Evolutionary conservation across 1,140 invertebrate species (phyloP), one percentile per base, ranked within the genome.

Genomic region (Adoxophyes honmai): DNA sequence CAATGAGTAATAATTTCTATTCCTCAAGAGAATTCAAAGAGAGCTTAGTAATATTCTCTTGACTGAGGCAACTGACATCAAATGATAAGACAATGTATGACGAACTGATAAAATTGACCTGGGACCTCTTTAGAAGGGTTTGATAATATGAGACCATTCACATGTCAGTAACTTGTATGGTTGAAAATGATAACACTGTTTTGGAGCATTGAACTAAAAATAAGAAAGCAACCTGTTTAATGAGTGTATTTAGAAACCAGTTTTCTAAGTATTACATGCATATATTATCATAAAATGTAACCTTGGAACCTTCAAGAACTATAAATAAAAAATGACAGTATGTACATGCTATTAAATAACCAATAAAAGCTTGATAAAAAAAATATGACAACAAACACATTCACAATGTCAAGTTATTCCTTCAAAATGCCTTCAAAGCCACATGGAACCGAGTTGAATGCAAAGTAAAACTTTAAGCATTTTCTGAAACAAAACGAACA

Each of bases 21-120:
- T 28, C 21, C 21, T 28, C 21, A 28, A 28, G 21, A 3, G 6
- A 3, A 28, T 28, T 2, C 6, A 28, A 28, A 28, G 2, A 28
- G 8, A 48, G 42, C 42, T 28, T 21, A 48, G 21, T 34, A 10
- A 33, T 14, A 34, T 13, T 42, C 54, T 42, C 38, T 15, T 9
- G 34, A 16, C 33, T 36, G 8, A 51, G 42, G 42, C 55, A 48
- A 35, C 44, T 44, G 39, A 34, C 55, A 34, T 57, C 28, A 48
- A 36, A n/a, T 34, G 55, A 57, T 51, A 48, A 57, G 34, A 34
- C 34, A 48, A 48, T 21, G n/a, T 54, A 10, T 55, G 52, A 37
- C 52, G 33, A 37, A 59, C 52, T 48, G 44, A 51, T 42, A 60
- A 54, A 51, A 38, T 54, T 60, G 58, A 55, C 44, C 34, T 28